These are phyloP conservation scores for Dolomedes plantarius DNA, from an alignment of 2,888 invertebrate genomes.

Conservation along the genomic window DNA sequence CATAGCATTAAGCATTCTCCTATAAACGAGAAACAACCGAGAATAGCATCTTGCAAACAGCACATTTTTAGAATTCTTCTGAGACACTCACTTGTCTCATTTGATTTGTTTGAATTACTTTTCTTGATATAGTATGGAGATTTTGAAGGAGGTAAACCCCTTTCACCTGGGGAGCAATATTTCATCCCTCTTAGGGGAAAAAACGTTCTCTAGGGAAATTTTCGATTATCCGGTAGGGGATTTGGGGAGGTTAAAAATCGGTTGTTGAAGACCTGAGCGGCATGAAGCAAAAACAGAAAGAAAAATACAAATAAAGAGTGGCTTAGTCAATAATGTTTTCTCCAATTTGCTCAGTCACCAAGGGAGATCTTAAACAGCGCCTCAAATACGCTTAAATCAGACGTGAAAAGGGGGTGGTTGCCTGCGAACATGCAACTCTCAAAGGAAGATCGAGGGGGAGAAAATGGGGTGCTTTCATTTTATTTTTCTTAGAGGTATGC, in stretches of 20 bases:
- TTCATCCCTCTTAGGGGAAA: background rate
- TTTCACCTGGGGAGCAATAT: background rate
- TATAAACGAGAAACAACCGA: too few relatives aligned
- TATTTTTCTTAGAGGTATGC: background rate
- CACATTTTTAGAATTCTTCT: background rate
- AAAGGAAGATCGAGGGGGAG: background rate
- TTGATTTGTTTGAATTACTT: background rate
- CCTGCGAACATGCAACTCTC: background rate
- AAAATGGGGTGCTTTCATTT: background rate
- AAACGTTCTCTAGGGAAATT: background rate
- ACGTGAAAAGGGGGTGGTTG: conserved; percentile 1
- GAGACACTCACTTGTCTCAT: background rate
- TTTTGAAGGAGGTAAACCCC: background rate
- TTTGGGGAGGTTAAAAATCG: background rate
- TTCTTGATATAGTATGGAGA: background rate
- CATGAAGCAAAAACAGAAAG: background rate
- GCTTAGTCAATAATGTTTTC: conserved; percentile 4
- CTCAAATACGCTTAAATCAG: conserved; percentile 5
- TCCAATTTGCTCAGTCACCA: background rate
- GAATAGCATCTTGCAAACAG: too few relatives aligned
- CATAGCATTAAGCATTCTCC: too few relatives aligned
- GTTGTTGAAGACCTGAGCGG: background rate
- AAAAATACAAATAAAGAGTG: background rate
- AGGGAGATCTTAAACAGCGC: conserved; percentile 6
- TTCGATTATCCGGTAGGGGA: background rate